Percentiles rank a stretch among this genome's conserved stretches.
Evolutionary conservation across 2,888 invertebrate genomes (phyloP).

Genomic region (Drosophila emarginata): DNA sequence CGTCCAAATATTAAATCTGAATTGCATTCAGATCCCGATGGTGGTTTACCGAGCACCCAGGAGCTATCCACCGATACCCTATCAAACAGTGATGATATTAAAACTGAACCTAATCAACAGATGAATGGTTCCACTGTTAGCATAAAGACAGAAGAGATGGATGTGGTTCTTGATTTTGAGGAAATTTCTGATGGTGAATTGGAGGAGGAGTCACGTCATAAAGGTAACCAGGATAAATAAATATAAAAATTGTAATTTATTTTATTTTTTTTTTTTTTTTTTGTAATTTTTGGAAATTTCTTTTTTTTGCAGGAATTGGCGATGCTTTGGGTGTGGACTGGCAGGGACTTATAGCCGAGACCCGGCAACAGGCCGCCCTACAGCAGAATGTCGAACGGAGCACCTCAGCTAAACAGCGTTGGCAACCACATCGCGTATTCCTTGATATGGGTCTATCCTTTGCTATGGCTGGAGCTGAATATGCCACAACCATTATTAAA

Average conservation of each 20-base stretch:
- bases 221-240: slow-evolving; percentile 75
- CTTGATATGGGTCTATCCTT: slow-evolving; percentile 91
- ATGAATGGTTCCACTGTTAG: slow-evolving; percentile 14
- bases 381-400: slow-evolving; percentile 80
- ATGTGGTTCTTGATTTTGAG: slow-evolving; percentile 89
- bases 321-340: slow-evolving; percentile 98
- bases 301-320: slow-evolving; percentile 84
- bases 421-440: slow-evolving; percentile 91
- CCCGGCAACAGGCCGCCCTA: slow-evolving; percentile 81
- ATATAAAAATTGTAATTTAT: too few relatives aligned
- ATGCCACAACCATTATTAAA: slow-evolving; percentile 83
- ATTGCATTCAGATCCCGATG: neutral
- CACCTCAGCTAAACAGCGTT: slow-evolving; percentile 87
- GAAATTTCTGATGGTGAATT: slow-evolving; percentile 95
- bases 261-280: too few relatives aligned
- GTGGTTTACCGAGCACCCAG: slow-evolving; percentile 20
- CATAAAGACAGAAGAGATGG: slow-evolving; percentile 68
- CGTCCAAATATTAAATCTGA: slow-evolving; percentile 27
- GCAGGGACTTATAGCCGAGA: slow-evolving; percentile 93
- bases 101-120: slow-evolving; percentile 8
- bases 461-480: slow-evolving; percentile 88
- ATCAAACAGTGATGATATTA: slow-evolving; percentile 41
- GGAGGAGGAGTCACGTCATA: slow-evolving; percentile 91
- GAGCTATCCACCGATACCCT: slow-evolving; percentile 42
- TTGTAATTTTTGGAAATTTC: neutral